Percentiles rank a stretch among this genome's conserved stretches.
phyloP scores from a whole-genome alignment of 1,140 invertebrate genomes.

The Leptinotarsa undecemlineata region DNA sequence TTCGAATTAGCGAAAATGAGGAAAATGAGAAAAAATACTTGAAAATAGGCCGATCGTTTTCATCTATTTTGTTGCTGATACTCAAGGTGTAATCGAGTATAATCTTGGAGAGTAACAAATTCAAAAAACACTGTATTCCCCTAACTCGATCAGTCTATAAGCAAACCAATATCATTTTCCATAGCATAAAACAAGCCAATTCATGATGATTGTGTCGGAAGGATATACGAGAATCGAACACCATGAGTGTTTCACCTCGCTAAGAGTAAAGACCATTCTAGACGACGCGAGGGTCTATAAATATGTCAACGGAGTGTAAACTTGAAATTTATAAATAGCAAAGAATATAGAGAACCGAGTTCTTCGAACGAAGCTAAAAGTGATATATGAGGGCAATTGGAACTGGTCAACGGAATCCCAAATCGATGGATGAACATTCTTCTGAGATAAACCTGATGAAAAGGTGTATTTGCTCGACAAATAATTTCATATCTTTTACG shows the following conservation, averaged over 20 bases:
- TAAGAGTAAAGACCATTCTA: background rate
- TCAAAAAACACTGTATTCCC: too few relatives aligned
- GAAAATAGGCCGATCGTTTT: too few relatives aligned
- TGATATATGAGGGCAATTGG: background rate
- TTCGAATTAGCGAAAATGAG: too few relatives aligned
- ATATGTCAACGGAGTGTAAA: background rate
- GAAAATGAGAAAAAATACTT: too few relatives aligned
- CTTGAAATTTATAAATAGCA: background rate
- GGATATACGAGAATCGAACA: background rate
- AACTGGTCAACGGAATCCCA: background rate
- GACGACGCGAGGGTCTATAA: background rate
- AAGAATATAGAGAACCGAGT: background rate
- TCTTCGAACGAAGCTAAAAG: background rate
- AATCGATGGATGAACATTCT: background rate
- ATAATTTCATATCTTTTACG: constrained; percentile 7
- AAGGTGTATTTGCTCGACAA: constrained; percentile 5
- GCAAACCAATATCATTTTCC: too few relatives aligned
- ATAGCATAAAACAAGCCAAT: too few relatives aligned
- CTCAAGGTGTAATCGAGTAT: too few relatives aligned
- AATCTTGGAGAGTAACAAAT: too few relatives aligned
- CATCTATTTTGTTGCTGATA: too few relatives aligned
- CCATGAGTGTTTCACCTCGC: background rate
- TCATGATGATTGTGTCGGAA: too few relatives aligned
- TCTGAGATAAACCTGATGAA: background rate
- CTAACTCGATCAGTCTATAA: too few relatives aligned